Conservation (phyloP, 2,888 invertebrate species). For the Rosalia funebris region DNA sequence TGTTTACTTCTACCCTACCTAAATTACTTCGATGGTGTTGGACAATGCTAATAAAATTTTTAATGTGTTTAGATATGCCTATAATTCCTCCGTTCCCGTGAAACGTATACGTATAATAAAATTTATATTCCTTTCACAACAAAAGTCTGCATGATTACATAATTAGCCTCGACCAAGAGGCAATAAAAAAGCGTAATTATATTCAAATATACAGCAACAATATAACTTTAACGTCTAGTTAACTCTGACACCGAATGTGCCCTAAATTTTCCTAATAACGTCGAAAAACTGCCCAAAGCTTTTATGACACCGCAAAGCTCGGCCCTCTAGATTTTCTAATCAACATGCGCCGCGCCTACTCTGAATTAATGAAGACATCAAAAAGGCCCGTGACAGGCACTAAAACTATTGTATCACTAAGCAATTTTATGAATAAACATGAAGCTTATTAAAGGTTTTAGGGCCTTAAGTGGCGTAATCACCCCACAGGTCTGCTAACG, state of each 20-base stretch:
- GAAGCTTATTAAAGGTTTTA: conserved; percentile 46
- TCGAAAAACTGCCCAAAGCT: conserved; percentile 26
- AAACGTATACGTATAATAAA: too few species aligned
- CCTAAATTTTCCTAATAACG: conserved; percentile 32
- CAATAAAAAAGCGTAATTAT: conserved; percentile 36
- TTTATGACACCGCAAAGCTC: conserved; percentile 35
- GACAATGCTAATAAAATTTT: too few species aligned
- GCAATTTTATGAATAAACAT: conserved; percentile 52
- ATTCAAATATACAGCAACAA: conserved; percentile 29
- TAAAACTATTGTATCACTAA: conserved; percentile 46
- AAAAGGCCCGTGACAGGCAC: conserved; percentile 45
- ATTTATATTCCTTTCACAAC: too few species aligned
- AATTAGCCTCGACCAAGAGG: conserved; percentile 38
- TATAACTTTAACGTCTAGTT: conserved; percentile 29
- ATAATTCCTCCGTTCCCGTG: too few species aligned
- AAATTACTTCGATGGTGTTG: too few species aligned
- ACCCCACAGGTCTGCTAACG: conserved; percentile 37
- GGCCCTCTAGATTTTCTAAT: conserved; percentile 44
- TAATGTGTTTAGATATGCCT: too few species aligned
- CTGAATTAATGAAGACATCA: conserved; percentile 51
- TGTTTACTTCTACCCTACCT: too few species aligned
- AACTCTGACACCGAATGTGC: conserved; percentile 23
- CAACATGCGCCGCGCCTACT: conserved; percentile 47
- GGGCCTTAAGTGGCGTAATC: conserved; percentile 43
- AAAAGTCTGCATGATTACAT: conserved; percentile 41